These are phyloP conservation scores for Drosophila nigrodunni DNA, from an alignment of 1,140 invertebrate genomes.

Conservation along the genomic window DNA sequence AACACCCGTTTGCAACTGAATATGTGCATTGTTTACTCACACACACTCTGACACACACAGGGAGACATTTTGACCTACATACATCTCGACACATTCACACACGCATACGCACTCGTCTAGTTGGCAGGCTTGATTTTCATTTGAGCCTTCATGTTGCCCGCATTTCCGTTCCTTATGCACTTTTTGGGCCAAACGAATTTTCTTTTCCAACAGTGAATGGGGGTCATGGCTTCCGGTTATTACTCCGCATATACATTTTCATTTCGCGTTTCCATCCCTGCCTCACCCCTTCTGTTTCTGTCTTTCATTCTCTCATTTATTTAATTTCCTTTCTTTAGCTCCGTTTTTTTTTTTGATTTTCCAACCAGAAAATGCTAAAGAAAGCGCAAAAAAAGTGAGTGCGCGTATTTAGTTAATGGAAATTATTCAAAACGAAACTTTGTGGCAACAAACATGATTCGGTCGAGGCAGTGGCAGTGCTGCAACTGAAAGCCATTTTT, in stretches of 20 bases:
- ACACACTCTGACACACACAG: constrained; percentile 41
- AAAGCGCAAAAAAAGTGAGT: constrained; percentile 28
- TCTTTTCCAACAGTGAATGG: constrained; percentile 36
- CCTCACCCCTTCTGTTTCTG: too few species aligned
- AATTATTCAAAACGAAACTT: constrained; percentile 65
- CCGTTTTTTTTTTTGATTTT: constrained; percentile 17
- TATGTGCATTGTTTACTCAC: constrained; percentile 56
- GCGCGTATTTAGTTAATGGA: constrained; percentile 70
- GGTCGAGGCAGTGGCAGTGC: background rate
- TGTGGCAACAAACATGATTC: constrained; percentile 22
- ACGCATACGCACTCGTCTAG: constrained; percentile 46
- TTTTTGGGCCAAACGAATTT: constrained; percentile 48
- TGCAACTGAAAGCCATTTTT: background rate
- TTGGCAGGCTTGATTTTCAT: constrained; percentile 62
- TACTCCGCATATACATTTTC: constrained; percentile 56
- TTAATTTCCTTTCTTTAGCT: constrained; percentile 12
- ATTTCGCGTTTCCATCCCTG: constrained; percentile 21
- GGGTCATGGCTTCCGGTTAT: constrained; percentile 54
- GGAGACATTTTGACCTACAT: constrained; percentile 59
- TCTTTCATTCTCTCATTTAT: constrained; percentile 1
- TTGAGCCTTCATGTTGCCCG: constrained; percentile 61
- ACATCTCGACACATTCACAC: constrained; percentile 46
- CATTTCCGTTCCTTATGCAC: constrained; percentile 49
- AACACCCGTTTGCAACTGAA: constrained; percentile 33
- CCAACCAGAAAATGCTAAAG: constrained; percentile 20